phyloP scores from a whole-genome alignment of 2,888 invertebrate species.

The Trissolcus brochymenae region DNA sequence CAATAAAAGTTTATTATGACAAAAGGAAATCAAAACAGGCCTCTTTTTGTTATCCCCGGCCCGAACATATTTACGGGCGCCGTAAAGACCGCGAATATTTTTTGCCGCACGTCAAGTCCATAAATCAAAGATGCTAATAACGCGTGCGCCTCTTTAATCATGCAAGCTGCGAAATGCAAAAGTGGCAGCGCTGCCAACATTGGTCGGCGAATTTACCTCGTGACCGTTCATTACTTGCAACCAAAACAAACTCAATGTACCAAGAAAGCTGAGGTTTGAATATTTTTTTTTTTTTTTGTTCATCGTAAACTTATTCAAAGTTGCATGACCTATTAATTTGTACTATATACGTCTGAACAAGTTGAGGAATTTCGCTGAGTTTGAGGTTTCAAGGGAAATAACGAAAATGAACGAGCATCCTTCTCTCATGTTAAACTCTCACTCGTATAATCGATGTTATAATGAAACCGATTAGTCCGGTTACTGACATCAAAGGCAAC shows the following conservation, averaged over 20 bases:
- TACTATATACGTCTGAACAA: too few relatives aligned
- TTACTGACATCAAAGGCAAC: not conserved
- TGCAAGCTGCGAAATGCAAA: constrained; percentile 48
- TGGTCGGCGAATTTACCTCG: constrained; percentile 51
- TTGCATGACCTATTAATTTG: too few relatives aligned
- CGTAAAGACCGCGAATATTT: constrained; percentile 46
- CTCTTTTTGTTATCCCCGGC: not conserved
- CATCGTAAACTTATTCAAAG: not conserved
- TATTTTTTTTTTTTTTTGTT: constrained; percentile 17
- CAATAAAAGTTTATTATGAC: constrained; percentile 48
- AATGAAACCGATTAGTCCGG: not conserved
- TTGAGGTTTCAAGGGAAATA: too few relatives aligned
- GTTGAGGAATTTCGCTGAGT: too few relatives aligned
- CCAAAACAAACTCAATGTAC: constrained; percentile 38
- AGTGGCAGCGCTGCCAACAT: constrained; percentile 51
- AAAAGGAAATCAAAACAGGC: constrained; percentile 32
- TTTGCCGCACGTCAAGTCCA: constrained; percentile 50
- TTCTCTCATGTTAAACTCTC: too few relatives aligned
- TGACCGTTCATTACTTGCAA: constrained; percentile 49
- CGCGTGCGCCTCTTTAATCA: constrained; percentile 56
- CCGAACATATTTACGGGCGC: constrained; percentile 44
- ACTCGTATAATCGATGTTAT: not conserved
- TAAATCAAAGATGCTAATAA: constrained; percentile 58
- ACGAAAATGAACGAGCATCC: too few relatives aligned
- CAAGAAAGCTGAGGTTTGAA: not conserved